A percentile compares a stretch with the other conserved stretches of the same genome.
phyloP scores from a whole-genome alignment of 2,113 vertebrate species.

The Notiomystis cincta region DNA sequence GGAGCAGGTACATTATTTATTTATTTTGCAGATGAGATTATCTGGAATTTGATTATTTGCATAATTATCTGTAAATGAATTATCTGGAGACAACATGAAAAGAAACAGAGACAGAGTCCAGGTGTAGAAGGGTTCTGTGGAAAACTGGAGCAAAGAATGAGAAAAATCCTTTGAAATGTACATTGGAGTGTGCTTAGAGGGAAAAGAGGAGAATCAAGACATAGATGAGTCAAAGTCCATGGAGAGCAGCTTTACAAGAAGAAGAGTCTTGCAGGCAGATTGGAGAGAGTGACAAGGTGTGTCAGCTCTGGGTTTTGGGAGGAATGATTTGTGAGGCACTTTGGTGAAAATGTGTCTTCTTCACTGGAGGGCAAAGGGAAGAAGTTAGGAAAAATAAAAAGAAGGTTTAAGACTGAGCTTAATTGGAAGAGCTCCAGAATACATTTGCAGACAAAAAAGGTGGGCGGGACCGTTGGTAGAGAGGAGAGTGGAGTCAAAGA shows the following conservation, averaged over 20 bases:
- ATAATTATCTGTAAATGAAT: constrained; percentile 48
- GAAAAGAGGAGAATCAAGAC: not conserved
- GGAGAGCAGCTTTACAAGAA: not conserved
- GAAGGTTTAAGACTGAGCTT: not conserved
- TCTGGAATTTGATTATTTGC: constrained; percentile 19
- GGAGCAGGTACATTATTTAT: constrained; percentile 15
- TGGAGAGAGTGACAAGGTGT: not conserved
- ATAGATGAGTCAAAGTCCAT: not conserved
- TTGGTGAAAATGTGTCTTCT: not conserved
- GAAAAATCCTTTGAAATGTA: not conserved
- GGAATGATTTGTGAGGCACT: not conserved
- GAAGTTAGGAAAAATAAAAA: not conserved
- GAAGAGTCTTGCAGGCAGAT: not conserved
- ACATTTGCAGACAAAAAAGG: not conserved
- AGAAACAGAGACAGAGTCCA: constrained; percentile 26
- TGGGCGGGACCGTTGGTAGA: not conserved
- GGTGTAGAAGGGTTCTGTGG: constrained; percentile 14
- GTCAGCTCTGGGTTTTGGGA: not conserved
- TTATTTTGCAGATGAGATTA: constrained; percentile 40
- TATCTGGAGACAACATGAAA: constrained; percentile 42
- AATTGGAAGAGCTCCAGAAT: not conserved
- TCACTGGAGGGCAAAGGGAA: not conserved
- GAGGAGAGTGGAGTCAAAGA: not conserved
- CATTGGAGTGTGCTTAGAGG: not conserved
- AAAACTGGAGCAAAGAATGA: not conserved